Evolutionary conservation across 2,113 vertebrate genomes (phyloP), one percentile per base, ranked within the genome.

Genomic region (Lathamus discolor): DNA sequence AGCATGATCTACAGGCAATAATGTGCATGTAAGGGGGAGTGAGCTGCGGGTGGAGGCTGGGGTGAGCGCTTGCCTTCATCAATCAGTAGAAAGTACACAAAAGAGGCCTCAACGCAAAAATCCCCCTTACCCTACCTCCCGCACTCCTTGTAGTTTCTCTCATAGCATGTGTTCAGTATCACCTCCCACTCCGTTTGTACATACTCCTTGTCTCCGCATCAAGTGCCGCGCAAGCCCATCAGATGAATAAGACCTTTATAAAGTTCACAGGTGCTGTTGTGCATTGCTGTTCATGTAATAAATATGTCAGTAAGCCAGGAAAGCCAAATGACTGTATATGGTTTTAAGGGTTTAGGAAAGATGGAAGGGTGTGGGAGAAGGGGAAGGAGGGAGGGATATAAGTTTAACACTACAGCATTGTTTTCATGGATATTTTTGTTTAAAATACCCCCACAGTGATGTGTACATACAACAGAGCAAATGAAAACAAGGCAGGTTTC

Each of bases 191-290:
- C 52, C 13, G 0, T 68, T 73, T 86, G 66, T 74, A 73, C 9
- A 1, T 94, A 17, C 48, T 77, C 54, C 63, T 88, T 4, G 1
- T 43, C 75, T 88, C 62, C 7, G 0, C 7, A n/a, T 62, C 0
- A 1, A 91, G n/a, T 16, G 85, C 88, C 31, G 46, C 19, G 9
- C 52, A 37, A 95, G 82, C 24, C 82, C 88, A 67, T 74, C 90
- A 84, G 70, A 93, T 96, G 93, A 96, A 95, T 95, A 88, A 95
- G 80, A 90, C 85, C 76, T 96, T 94, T 91, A 88, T 96, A 91
- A 94, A 92, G 74, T 72, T 90, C 93, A 86, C 90, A 93, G 94
- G 94, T 97, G 93, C 93, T 68, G 66, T 68, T 96, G 88, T 86
- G 78, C 67, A 24, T 79, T 51, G 68, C 87, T 78, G 63, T 91